A percentile compares a stretch with the other conserved stretches of the same genome.
These are phyloP conservation scores for Rhingia rostrata DNA, from an alignment of 2,888 invertebrate species.

Conservation along the genomic window DNA sequence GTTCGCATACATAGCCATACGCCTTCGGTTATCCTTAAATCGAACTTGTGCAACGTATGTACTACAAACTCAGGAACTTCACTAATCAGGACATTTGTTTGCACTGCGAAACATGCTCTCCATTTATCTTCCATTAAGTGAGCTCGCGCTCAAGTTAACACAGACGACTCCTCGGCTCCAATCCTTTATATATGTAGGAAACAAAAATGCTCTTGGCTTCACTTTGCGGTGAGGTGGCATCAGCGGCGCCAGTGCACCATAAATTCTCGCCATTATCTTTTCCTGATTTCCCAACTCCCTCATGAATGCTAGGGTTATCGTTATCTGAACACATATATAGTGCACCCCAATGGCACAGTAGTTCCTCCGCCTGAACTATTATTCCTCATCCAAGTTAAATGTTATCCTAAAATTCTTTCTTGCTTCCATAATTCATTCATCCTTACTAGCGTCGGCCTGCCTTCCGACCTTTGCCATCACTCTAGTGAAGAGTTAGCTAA, in stretches of 20 bases:
- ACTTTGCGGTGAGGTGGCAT: slow-evolving; percentile 48
- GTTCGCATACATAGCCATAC: slow-evolving; percentile 13
- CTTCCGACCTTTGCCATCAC: neutral
- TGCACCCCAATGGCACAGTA: slow-evolving; percentile 25
- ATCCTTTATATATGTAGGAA: neutral
- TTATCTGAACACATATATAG: slow-evolving; percentile 3
- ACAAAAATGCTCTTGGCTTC: slow-evolving; percentile 38
- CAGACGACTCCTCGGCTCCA: slow-evolving; percentile 36
- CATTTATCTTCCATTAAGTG: slow-evolving; percentile 71
- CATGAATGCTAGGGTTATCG: slow-evolving; percentile 35
- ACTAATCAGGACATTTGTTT: slow-evolving; percentile 74
- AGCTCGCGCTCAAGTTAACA: slow-evolving; percentile 38
- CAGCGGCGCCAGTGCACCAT: slow-evolving; percentile 64
- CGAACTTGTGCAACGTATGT: slow-evolving; percentile 15
- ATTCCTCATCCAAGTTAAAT: slow-evolving; percentile 74
- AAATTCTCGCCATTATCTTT: slow-evolving; percentile 74
- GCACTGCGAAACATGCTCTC: slow-evolving; percentile 53
- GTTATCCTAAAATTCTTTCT: slow-evolving; percentile 71
- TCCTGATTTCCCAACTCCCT: slow-evolving; percentile 69
- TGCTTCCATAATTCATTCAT: slow-evolving; percentile 74
- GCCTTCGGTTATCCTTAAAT: slow-evolving; percentile 38
- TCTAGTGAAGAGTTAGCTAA: slow-evolving; percentile 46
- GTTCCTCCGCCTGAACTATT: slow-evolving; percentile 71
- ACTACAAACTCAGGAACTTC: slow-evolving; percentile 62
- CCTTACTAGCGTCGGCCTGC: slow-evolving; percentile 46